phyloP scores from a whole-genome alignment of 1,140 invertebrate genomes.

The Cydia strobilella region DNA sequence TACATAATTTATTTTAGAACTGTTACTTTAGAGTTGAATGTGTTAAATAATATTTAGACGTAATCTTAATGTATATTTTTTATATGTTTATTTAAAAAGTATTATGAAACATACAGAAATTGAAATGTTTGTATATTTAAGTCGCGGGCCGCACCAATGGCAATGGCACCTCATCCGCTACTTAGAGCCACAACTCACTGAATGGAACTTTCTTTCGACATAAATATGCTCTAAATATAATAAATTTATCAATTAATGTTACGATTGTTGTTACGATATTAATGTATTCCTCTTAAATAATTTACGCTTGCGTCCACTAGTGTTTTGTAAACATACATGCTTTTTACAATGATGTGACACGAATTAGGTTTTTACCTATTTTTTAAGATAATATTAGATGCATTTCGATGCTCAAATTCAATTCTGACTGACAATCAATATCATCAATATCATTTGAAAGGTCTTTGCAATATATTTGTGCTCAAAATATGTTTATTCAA shows the following conservation, averaged over 20 bases:
- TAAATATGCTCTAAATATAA: constrained; percentile 38
- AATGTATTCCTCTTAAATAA: constrained; percentile 41
- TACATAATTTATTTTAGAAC: constrained; percentile 66
- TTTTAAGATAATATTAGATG: constrained; percentile 35
- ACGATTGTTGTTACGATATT: constrained; percentile 50
- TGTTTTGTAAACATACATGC: constrained; percentile 39
- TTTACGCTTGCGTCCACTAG: constrained; percentile 66
- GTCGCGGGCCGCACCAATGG: not conserved
- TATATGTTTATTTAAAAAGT: constrained; percentile 74
- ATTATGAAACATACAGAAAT: constrained; percentile 61
- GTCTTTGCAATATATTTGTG: not conserved
- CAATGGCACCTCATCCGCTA: not conserved
- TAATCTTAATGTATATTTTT: constrained; percentile 75
- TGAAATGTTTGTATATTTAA: constrained; percentile 34
- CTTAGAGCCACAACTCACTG: not conserved
- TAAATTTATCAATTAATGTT: constrained; percentile 44
- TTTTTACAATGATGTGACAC: constrained; percentile 35
- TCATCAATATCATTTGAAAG: not conserved
- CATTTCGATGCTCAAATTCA: constrained; percentile 2
- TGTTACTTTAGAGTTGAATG: constrained; percentile 68
- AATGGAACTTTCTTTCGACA: constrained; percentile 36
- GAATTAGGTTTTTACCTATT: constrained; percentile 38
- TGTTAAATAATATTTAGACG: constrained; percentile 71
- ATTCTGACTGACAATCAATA: no score
- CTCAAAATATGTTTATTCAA: no score